A percentile compares a stretch with the other conserved stretches of the same genome.
These are phyloP conservation scores for Nycteola revayana DNA, from an alignment of 2,888 invertebrate species.

Conservation along the genomic window DNA sequence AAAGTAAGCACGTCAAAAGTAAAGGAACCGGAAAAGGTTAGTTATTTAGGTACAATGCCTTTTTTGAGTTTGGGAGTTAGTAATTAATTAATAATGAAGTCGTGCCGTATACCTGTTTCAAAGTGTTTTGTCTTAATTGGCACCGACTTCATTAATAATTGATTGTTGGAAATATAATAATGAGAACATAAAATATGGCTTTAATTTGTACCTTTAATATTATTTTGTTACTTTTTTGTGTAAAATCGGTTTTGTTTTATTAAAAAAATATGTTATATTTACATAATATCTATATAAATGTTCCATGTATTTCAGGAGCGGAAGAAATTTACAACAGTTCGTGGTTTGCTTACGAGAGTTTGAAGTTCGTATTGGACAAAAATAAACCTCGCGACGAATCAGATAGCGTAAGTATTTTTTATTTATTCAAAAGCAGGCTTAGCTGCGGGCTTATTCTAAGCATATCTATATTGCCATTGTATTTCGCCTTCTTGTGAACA, in stretches of 20 bases:
- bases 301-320: conserved; percentile 8
- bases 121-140: conserved; percentile 4
- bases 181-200: no score
- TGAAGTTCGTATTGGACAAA: conserved; percentile 10
- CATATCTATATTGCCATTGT: conserved; percentile 5
- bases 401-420: conserved; percentile 3
- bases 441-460: no score
- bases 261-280: no score
- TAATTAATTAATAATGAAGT: conserved; percentile 5
- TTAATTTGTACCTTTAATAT: no score
- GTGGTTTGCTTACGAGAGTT: conserved; percentile 10
- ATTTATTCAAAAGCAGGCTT: conserved; percentile 4
- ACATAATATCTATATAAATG: no score
- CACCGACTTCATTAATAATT: no score
- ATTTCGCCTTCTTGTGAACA: conserved; percentile 4
- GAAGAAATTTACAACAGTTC: conserved; percentile 11
- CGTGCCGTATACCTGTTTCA: conserved; percentile 3
- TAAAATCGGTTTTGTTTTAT: no score
- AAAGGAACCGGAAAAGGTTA: conserved; percentile 9
- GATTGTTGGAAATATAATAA: no score
- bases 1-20: conserved; percentile 9
- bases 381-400: conserved; percentile 6
- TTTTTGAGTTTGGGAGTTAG: conserved; percentile 7
- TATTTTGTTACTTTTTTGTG: no score
- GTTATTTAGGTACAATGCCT: conserved; percentile 5